Conservation (phyloP, 2,113 vertebrate species). For the Microtus oregoni region DNA sequence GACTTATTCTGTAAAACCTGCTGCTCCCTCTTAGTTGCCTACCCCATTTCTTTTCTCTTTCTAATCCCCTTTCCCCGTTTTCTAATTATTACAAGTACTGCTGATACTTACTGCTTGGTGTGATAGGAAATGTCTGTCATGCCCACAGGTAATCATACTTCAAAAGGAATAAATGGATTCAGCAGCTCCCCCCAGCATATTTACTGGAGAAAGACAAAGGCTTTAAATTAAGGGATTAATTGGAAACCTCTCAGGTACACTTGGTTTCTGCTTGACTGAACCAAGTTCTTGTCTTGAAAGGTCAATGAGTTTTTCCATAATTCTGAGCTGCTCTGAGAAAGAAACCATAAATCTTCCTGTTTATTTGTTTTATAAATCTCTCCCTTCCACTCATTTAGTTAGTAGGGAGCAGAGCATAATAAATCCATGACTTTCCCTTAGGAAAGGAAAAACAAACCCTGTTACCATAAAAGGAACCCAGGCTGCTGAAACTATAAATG, state of each 20-base stretch:
- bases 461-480: slow-evolving; percentile 10
- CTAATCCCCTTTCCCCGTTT: neutral
- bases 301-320: slow-evolving; percentile 76
- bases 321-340: slow-evolving; percentile 63
- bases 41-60: neutral
- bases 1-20: neutral
- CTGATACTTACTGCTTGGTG: neutral
- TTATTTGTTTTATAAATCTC: slow-evolving; percentile 76
- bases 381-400: slow-evolving; percentile 58
- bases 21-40: neutral
- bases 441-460: slow-evolving; percentile 57
- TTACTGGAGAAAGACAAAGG: slow-evolving; percentile 60
- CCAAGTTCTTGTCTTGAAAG: slow-evolving; percentile 75
- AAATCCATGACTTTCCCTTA: slow-evolving; percentile 57
- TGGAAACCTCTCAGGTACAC: slow-evolving; percentile 66
- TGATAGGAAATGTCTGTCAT: neutral
- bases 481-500: slow-evolving; percentile 1
- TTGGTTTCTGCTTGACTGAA: slow-evolving; percentile 72
- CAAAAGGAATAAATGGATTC: neutral
- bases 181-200: neutral
- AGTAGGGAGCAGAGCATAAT: slow-evolving; percentile 2
- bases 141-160: slow-evolving; percentile 29
- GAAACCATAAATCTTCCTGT: slow-evolving; percentile 60
- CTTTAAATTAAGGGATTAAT: slow-evolving; percentile 78
- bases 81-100: slow-evolving; percentile 23